Conservation (phyloP, 2,888 invertebrate species). For the Melinaea menophilus region DNA sequence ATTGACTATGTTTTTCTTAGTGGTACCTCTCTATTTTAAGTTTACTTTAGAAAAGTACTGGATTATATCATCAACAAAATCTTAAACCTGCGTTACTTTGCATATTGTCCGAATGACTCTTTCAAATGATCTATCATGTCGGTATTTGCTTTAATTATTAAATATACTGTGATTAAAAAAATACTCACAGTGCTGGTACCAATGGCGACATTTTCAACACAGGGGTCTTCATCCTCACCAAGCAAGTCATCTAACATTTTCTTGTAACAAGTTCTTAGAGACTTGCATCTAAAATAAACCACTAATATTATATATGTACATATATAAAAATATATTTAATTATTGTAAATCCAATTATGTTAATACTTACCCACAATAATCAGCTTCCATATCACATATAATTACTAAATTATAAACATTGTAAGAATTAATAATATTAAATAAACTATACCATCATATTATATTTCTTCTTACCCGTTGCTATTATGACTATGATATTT, state of each 20-base stretch:
- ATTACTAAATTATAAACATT: conserved; percentile 32
- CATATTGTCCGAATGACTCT: too few species aligned
- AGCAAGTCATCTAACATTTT: conserved; percentile 49
- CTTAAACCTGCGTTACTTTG: too few species aligned
- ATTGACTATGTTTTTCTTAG: too few species aligned
- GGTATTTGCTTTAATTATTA: not conserved
- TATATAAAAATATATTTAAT: not conserved
- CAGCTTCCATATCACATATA: conserved; percentile 17
- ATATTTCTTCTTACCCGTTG: not conserved
- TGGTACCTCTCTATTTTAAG: too few species aligned
- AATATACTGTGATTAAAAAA: not conserved
- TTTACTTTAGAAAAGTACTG: too few species aligned
- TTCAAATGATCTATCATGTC: not conserved
- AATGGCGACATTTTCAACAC: conserved; percentile 57
- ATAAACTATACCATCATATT: not conserved
- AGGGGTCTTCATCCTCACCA: conserved; percentile 50
- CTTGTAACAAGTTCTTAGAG: conserved; percentile 47
- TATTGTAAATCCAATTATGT: too few species aligned
- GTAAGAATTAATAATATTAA: conserved; percentile 4
- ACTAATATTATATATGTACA: not conserved
- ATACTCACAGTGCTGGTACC: conserved; percentile 56
- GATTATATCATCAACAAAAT: too few species aligned
- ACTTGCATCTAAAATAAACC: conserved; percentile 49
- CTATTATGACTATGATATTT: too few species aligned
- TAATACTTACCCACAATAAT: conserved; percentile 26